These are phyloP conservation scores for Micoletzkya japonica DNA, from an alignment of 2,888 invertebrate genomes.

Conservation along the genomic window DNA sequence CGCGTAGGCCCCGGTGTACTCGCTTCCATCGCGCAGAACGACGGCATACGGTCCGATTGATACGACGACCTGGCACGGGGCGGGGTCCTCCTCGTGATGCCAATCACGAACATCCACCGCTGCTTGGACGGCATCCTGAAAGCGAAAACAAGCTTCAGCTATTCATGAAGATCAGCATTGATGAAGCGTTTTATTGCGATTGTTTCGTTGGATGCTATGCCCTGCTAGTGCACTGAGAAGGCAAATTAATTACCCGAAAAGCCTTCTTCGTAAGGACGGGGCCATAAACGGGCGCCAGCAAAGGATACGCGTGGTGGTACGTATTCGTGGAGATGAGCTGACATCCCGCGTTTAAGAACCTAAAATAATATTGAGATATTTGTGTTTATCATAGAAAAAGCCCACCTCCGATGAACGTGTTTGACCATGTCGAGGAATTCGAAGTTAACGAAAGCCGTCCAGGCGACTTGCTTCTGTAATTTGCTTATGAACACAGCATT, in stretches of 20 bases:
- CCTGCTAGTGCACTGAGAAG: background rate
- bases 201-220: background rate
- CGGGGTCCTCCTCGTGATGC: background rate
- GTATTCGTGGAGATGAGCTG: conserved; percentile 8
- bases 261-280: background rate
- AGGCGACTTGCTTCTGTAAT: background rate
- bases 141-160: background rate
- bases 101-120: background rate
- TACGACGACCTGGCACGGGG: background rate
- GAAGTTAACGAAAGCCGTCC: conserved; percentile 13
- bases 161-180: background rate
- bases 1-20: conserved; percentile 16
- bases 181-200: background rate
- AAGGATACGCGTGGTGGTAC: background rate
- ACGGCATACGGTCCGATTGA: conserved; percentile 11
- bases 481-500: background rate
- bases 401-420: background rate
- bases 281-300: background rate
- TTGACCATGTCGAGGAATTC: background rate
- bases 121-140: background rate
- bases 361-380: background rate
- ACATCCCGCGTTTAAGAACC: conserved; percentile 3
- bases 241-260: background rate
- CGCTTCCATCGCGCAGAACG: conserved; percentile 1
- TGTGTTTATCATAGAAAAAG: background rate